Evolutionary conservation across 2,888 invertebrate species (phyloP).

Genomic region (Drosophila parthenogenetica): DNA sequence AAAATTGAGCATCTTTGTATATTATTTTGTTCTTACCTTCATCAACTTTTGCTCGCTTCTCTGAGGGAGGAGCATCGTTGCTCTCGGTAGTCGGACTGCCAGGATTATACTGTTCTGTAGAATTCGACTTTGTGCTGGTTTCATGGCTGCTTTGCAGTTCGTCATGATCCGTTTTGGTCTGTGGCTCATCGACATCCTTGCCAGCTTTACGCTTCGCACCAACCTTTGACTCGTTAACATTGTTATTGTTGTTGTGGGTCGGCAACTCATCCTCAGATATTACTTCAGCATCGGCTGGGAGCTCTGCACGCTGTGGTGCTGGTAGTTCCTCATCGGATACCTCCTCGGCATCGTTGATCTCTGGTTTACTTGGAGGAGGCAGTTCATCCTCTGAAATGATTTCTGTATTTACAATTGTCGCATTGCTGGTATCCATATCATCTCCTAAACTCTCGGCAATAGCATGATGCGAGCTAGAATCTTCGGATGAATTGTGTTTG

Average conservation of each 20-base stretch:
- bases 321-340: constrained; percentile 92
- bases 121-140: constrained; percentile 34
- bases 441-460: constrained; percentile 81
- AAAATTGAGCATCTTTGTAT: no score
- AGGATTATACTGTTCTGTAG: constrained; percentile 90
- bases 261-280: constrained; percentile 94
- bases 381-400: constrained; percentile 94
- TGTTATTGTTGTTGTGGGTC: constrained; percentile 69
- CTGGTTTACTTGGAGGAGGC: constrained; percentile 90
- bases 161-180: constrained; percentile 18
- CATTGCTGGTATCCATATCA: constrained; percentile 80
- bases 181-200: constrained; percentile 19
- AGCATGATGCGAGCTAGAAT: constrained; percentile 82
- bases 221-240: constrained; percentile 45
- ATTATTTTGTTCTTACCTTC: constrained; percentile 67
- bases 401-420: constrained; percentile 91
- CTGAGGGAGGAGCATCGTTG: constrained; percentile 87
- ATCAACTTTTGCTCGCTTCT: constrained; percentile 85
- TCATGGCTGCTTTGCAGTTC: constrained; percentile 21
- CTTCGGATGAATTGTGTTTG: constrained; percentile 80
- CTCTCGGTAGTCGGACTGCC: constrained; percentile 92
- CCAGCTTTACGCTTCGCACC: constrained; percentile 64
- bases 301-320: constrained; percentile 89
- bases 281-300: constrained; percentile 90
- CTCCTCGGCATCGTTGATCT: constrained; percentile 93